A percentile compares a stretch with the other conserved stretches of the same genome.
Evolutionary conservation across 1,140 invertebrate genomes (phyloP).

Genomic region (Zaprionus ghesquierei): DNA sequence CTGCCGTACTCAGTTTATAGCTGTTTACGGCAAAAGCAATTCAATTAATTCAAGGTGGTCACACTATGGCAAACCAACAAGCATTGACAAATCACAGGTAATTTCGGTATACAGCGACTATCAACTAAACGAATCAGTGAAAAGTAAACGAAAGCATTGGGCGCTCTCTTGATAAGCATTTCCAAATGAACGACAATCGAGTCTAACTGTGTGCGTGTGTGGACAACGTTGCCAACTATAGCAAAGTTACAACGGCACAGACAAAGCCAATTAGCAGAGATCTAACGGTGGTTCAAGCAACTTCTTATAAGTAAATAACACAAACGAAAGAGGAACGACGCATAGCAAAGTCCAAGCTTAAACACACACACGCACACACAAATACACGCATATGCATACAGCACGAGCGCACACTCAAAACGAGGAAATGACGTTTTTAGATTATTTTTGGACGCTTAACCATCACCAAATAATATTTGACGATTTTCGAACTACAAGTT

Average conservation of each 20-base stretch:
- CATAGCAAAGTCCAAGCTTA: slow-evolving; percentile 36
- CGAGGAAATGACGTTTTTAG: slow-evolving; percentile 72
- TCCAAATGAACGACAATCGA: slow-evolving; percentile 1
- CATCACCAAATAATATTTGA: slow-evolving; percentile 62
- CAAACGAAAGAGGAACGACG: slow-evolving; percentile 32
- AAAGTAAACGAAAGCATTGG: slow-evolving; percentile 48
- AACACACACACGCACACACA: slow-evolving; percentile 9
- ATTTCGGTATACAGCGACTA: slow-evolving; percentile 45
- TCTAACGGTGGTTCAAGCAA: slow-evolving; percentile 74
- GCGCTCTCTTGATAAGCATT: slow-evolving; percentile 31
- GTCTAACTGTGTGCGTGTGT: slow-evolving; percentile 2
- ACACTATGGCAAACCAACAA: slow-evolving; percentile 1
- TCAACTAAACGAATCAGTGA: slow-evolving; percentile 35
- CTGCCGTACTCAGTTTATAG: neutral
- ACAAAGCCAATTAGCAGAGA: slow-evolving; percentile 67
- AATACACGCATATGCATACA: neutral
- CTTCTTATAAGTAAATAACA: slow-evolving; percentile 67
- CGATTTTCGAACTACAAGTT: slow-evolving; percentile 51
- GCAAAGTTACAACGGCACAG: slow-evolving; percentile 37
- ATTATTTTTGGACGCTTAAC: slow-evolving; percentile 64
- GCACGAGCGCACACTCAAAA: slow-evolving; percentile 28
- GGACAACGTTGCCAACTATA: slow-evolving; percentile 44
- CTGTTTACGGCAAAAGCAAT: slow-evolving; percentile 15
- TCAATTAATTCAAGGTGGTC: slow-evolving; percentile 37
- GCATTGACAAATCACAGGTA: slow-evolving; percentile 50